Conservation (phyloP, 2,797 vertebrate genomes). For the Alfaro cultratus region DNA sequence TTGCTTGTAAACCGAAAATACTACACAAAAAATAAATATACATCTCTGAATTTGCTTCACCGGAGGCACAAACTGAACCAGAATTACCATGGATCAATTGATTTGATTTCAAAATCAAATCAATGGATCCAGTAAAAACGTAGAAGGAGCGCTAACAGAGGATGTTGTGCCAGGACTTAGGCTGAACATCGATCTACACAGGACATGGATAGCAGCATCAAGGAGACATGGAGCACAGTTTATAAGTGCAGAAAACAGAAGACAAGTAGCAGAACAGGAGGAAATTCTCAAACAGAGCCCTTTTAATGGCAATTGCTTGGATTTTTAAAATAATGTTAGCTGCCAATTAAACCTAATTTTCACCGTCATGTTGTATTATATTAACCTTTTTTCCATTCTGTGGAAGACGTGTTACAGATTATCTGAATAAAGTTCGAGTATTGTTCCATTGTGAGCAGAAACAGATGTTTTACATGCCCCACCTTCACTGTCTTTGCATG, state of each 20-base stretch:
- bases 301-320: neutral
- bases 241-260: constrained; percentile 58
- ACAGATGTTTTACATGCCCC: neutral
- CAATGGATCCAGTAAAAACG: neutral
- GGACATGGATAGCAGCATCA: constrained; percentile 70
- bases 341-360: neutral
- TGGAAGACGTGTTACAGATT: neutral
- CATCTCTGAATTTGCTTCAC: constrained; percentile 25
- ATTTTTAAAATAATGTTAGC: neutral
- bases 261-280: constrained; percentile 22
- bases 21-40: neutral
- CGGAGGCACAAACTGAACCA: constrained; percentile 49
- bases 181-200: constrained; percentile 60
- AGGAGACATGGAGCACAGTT: constrained; percentile 55
- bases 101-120: neutral
- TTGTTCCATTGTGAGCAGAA: neutral
- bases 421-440: neutral
- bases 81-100: neutral
- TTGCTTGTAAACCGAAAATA: neutral
- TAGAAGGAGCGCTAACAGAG: constrained; percentile 11
- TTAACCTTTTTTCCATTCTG: neutral
- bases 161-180: constrained; percentile 45
- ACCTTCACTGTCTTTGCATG: neutral
- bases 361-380: neutral
- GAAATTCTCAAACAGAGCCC: constrained; percentile 49